A percentile compares a stretch with the other conserved stretches of the same genome.
These are phyloP conservation scores for Platycercus adscitus DNA, from an alignment of 2,113 vertebrate species.

Conservation along the genomic window DNA sequence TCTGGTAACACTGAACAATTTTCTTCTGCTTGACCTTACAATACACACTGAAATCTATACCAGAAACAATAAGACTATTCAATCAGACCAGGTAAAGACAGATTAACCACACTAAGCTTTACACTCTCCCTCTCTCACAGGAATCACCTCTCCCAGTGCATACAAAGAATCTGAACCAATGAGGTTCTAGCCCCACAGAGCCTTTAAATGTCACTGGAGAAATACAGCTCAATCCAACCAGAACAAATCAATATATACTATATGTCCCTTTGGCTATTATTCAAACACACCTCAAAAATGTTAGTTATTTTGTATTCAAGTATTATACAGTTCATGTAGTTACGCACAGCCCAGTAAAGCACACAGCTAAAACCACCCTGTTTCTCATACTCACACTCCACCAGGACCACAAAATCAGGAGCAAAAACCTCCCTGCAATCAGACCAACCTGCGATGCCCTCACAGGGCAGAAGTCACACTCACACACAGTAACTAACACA, in stretches of 20 bases:
- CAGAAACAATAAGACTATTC: background rate
- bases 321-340: background rate
- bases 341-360: background rate
- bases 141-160: background rate
- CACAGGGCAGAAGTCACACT: background rate
- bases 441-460: background rate
- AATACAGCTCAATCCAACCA: background rate
- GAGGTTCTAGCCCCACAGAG: background rate
- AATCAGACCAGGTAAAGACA: background rate
- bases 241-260: background rate
- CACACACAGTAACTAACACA: too few species aligned
- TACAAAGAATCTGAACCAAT: background rate
- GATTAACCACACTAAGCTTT: background rate
- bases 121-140: fast-evolving
- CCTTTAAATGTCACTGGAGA: background rate
- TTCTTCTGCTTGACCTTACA: background rate
- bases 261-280: background rate
- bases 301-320: background rate
- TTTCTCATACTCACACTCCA: background rate
- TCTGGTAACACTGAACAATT: background rate
- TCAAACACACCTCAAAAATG: background rate
- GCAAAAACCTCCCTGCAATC: background rate
- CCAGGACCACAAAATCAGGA: background rate
- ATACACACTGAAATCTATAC: background rate
- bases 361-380: background rate